Evolutionary conservation across 2,797 vertebrate genomes (phyloP).

Genomic region (Anabacerthia variegaticeps): DNA sequence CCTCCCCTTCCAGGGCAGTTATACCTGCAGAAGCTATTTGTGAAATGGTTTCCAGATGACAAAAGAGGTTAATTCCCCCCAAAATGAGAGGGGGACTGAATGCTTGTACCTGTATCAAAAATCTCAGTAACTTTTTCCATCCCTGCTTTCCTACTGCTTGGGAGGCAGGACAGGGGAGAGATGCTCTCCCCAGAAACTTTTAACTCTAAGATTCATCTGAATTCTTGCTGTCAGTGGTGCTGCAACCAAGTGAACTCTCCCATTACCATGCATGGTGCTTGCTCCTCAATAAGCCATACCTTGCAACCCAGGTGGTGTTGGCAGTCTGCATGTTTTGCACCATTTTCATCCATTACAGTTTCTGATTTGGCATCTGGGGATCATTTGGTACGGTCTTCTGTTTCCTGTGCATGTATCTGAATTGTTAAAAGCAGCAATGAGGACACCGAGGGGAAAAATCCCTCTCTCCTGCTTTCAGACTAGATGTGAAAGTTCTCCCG

Average conservation of each 20-base stretch:
- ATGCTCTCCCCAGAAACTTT: neutral
- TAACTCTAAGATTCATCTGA: neutral
- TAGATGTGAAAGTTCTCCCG: neutral
- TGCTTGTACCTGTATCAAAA: conserved; percentile 10
- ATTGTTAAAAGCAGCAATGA: neutral
- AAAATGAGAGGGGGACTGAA: neutral
- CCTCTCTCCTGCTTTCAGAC: neutral
- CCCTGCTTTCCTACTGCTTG: neutral
- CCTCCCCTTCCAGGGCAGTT: neutral
- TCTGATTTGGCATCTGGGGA: neutral
- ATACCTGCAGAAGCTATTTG: conserved; percentile 45
- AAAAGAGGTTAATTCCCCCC: neutral
- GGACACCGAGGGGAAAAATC: neutral
- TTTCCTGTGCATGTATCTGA: neutral
- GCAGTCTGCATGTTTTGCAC: fast-evolving
- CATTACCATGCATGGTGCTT: fast-evolving
- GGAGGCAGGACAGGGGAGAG: neutral
- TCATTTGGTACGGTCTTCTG: neutral
- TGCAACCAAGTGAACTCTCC: neutral
- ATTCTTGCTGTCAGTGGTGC: neutral
- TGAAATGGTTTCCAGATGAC: conserved; percentile 49
- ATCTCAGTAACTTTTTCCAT: neutral
- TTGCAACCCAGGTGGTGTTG: neutral
- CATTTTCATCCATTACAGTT: neutral
- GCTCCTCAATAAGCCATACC: fast-evolving